Base-by-base conservation (phyloP, 2,113 vertebrate species). In the Gasterosteus aculeatus region DNA sequence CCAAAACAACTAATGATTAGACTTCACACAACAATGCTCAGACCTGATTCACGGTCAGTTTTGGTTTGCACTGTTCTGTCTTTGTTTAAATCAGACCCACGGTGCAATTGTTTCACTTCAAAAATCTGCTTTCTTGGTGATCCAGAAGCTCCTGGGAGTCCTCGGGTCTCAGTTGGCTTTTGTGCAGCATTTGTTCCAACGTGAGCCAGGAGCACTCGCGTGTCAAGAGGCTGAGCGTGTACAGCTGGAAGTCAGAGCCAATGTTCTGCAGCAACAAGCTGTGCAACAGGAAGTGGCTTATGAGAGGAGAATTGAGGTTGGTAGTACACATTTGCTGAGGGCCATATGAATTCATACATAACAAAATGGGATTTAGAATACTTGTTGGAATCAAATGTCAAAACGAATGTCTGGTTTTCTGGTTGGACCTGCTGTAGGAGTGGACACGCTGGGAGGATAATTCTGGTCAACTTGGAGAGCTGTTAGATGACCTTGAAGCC, bases 391-490 rank as follows among this genome's bases (percentile, higher is more conserved):
- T 65, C n/a, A 68, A 38, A 72, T 16, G 26, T 39, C 42, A 16
- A 72, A 77, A 42, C 33, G n/a, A 31, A 14, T 31, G 39, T 38
- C 18, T 39, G 56, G 35, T 19, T 67, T 33, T 84, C 1, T 64
- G 70, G 53, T 18, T 69, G 79, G 33, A 11, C 68, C 67, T 75
- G 47, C 53, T 80, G 26, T 78, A 99, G 97, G 94, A 93, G 49
- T 96, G 96, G 96, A 88, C 83, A 75, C 85, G 82, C 29, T 97
- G 95, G 93, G 96, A 98, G 90, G 90, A 92, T 31, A 82, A 88
- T 53, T 94, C 90, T 15, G 68, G 78, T 0, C 78, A 73, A 58
- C 85, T 98, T 80, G 87, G 62, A 57, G 89, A 91, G 64, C 92
- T 95, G 56, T 87, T 99, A 84, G 95, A 97, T 68, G 81, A 94